Conservation (phyloP, 2,797 vertebrate genomes). For the Macroramphosus scolopax region DNA sequence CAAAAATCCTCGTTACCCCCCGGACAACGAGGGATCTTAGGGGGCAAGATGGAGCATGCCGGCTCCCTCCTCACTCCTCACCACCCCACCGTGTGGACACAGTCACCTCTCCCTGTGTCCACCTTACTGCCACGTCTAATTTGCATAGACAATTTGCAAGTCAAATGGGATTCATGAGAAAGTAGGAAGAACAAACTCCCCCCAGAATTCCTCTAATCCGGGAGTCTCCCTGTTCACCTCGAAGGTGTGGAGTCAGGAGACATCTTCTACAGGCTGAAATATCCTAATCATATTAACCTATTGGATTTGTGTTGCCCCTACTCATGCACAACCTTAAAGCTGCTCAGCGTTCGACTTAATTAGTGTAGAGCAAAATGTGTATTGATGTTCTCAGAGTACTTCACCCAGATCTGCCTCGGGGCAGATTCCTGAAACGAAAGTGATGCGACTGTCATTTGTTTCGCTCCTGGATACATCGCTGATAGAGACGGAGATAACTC, state of each 20-base stretch:
- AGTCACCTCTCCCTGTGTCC: conserved; percentile 17
- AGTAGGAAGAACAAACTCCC: conserved; percentile 25
- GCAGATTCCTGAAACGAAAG: conserved; percentile 13
- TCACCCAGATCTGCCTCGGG: no score
- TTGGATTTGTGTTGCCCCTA: no score
- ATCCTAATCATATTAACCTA: no score
- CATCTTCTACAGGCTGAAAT: no score
- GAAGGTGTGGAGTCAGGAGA: conserved; percentile 6
- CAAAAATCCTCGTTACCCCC: no score
- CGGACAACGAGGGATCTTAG: conserved; percentile 1
- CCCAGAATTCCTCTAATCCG: conserved; percentile 48
- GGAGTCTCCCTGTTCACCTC: conserved; percentile 35
- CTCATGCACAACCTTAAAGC: no score
- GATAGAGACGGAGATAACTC: no score
- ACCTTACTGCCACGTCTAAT: conserved; percentile 25
- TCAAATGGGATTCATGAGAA: conserved; percentile 62
- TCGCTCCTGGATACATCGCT: not conserved
- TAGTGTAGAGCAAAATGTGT: no score
- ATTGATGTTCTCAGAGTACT: no score
- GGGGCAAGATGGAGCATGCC: conserved; percentile 52
- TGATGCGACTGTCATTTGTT: no score
- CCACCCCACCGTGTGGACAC: conserved; percentile 16
- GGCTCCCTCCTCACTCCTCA: no score
- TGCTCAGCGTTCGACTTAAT: no score
- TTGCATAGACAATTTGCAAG: conserved; percentile 71